These are phyloP conservation scores for Caenorhabditis remanei DNA, from an alignment of 1,140 invertebrate species.

Conservation along the genomic window DNA sequence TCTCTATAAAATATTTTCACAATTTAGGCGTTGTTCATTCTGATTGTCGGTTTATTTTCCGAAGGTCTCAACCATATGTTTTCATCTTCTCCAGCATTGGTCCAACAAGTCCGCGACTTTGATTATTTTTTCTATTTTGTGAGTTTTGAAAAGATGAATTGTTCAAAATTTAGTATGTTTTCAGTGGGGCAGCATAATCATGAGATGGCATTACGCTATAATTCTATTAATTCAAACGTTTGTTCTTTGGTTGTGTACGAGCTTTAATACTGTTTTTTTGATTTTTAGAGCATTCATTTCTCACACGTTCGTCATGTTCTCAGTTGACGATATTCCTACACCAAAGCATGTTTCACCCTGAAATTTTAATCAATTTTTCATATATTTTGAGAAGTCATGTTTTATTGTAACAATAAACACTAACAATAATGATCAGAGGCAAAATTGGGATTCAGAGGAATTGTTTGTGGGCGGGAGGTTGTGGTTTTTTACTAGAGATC, in stretches of 20 bases:
- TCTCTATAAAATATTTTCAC: not conserved
- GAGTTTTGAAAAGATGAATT: not conserved
- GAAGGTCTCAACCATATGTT: not conserved
- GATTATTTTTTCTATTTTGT: not conserved
- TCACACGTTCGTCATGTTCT: not conserved
- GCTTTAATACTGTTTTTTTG: not conserved
- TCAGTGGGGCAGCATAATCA: not conserved
- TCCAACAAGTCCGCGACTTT: not conserved
- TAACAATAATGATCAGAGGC: not conserved
- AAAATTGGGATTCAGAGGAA: not conserved
- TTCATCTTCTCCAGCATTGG: too few species aligned
- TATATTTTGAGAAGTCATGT: slow-evolving; percentile 22
- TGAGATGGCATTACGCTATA: slow-evolving; percentile 23
- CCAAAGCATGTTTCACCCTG: too few species aligned
- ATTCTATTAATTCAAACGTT: not conserved
- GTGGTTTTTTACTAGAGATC: slow-evolving; percentile 5
- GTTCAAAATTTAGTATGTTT: not conserved
- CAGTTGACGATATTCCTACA: too few species aligned
- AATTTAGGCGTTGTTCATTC: not conserved
- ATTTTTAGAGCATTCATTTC: not conserved
- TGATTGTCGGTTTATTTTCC: not conserved
- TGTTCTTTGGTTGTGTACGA: not conserved
- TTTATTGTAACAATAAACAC: slow-evolving; percentile 15
- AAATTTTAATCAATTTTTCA: too few species aligned
- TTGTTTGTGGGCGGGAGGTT: slow-evolving; percentile 29